Conservation (phyloP, 2,888 invertebrate species). For the Pemphredon lugubris region DNA sequence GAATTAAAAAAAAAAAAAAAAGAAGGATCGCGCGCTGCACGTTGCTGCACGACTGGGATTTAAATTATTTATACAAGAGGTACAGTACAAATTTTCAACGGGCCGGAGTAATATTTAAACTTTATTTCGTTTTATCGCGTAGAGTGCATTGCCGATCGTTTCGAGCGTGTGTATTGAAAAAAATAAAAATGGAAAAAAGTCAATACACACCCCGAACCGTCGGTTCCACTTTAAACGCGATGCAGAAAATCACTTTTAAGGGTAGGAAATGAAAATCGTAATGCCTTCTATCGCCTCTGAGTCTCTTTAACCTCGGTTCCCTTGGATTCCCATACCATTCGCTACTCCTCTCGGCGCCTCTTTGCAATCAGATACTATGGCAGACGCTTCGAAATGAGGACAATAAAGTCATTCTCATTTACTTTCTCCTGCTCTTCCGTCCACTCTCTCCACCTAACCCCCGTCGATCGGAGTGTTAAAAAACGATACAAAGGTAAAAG, state of each 20-base stretch:
- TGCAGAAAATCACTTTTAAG: constrained; percentile 55
- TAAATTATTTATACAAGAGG: no score
- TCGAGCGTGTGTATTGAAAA: constrained; percentile 14
- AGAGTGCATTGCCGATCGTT: no score
- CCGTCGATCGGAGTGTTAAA: constrained; percentile 21
- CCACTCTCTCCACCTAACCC: background rate
- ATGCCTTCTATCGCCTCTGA: constrained; percentile 24
- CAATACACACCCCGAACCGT: constrained; percentile 33
- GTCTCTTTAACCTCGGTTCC: constrained; percentile 14
- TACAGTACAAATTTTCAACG: no score
- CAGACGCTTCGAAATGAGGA: constrained; percentile 45
- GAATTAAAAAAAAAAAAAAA: no score
- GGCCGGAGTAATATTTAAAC: no score
- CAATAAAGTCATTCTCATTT: constrained; percentile 64
- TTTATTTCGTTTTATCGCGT: no score
- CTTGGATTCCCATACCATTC: constrained; percentile 16
- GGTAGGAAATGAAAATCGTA: constrained; percentile 59
- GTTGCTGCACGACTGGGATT: no score
- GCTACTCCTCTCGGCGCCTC: constrained; percentile 6
- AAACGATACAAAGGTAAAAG: constrained; percentile 39
- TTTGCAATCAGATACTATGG: constrained; percentile 46
- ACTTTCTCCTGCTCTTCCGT: constrained; percentile 22
- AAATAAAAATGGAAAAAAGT: constrained; percentile 15
- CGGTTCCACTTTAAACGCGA: constrained; percentile 50
- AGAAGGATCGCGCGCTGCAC: no score